Evolutionary conservation across 2,113 vertebrate genomes (phyloP), one percentile per base, ranked within the genome.

Genomic region (Caloenas nicobarica): DNA sequence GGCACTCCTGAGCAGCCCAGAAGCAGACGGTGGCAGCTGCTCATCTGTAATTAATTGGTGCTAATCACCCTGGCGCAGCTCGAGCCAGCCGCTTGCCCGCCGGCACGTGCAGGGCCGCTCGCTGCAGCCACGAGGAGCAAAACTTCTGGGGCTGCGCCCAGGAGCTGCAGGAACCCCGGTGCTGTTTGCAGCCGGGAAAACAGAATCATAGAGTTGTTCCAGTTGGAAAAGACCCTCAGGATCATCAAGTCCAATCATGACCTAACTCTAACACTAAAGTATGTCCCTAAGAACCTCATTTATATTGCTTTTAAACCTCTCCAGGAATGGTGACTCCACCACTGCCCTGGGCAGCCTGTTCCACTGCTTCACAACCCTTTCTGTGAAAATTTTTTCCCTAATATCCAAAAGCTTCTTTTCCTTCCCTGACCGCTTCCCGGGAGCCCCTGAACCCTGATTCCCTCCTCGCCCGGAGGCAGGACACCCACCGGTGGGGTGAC

Each of bases 31-130:
- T 40, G 69, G n/a, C 86, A 57, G 50, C 46, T 78, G 29, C 68
- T 96, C 65, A 74, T 69, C 83, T 92, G 95, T 95, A 96, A 94
- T 96, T 96, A 97, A 86, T 38, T 23, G 56, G 16, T 56, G 46
- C 29, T 92, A 93, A 95, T 96, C 84, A 36, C 34, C 65, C 44
- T 22, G 29, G 51, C 0, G 1, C 61, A 85, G 71, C 66, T 50
- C 5, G 1, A 69, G 40, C 76, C 57, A 53, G 34, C 57, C 11
- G 4, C 78, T 57, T 70, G 33, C 46, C 88, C 4, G 0, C 44
- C 2, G 7, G 36, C 60, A 53, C 0, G 1, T 2, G 1, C 5
- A 6, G 1, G 21, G n/a, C 48, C 44, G 0, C 57, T 85, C 2
- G 1, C 16, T 10, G 26, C 58, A 10, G 36, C 50, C 60, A 22